Evolutionary conservation across 2,888 invertebrate species (phyloP).

Genomic region (Macropis europaea): DNA sequence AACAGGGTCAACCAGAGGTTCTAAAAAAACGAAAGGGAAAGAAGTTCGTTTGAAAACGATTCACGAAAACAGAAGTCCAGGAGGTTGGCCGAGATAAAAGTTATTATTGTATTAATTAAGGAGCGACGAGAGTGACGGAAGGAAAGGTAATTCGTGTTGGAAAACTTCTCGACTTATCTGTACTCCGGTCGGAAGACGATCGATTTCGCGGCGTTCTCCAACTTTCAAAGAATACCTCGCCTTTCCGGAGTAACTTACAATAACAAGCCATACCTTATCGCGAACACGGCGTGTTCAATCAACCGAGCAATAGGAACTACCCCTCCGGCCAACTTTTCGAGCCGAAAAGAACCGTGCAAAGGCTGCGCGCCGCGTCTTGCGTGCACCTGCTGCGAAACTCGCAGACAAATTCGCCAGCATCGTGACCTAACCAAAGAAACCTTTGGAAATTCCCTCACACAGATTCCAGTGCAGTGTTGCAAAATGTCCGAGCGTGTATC

Average conservation of each 20-base stretch:
- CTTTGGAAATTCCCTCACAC: conserved; percentile 15
- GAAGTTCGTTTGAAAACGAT: conserved; percentile 21
- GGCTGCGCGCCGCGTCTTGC: not conserved
- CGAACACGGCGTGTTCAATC: not conserved
- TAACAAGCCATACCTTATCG: conserved; percentile 12
- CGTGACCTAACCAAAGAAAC: conserved; percentile 3
- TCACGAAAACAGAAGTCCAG: not conserved
- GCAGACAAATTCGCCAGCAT: not conserved
- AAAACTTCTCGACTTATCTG: not conserved
- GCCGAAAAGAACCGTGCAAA: not conserved
- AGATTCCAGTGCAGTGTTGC: no score
- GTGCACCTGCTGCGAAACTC: not conserved
- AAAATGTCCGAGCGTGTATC: no score
- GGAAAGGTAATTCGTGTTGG: conserved; percentile 2
- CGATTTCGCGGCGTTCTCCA: conserved; percentile 4
- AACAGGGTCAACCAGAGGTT: conserved; percentile 4
- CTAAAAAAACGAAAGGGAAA: no score
- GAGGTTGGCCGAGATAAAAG: not conserved
- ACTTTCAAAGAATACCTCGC: conserved; percentile 4
- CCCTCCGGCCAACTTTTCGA: not conserved
- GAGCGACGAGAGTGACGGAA: not conserved
- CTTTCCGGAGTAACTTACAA: not conserved
- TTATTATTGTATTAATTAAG: conserved; percentile 28
- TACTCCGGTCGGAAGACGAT: conserved; percentile 4
- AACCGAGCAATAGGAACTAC: not conserved